Base-by-base conservation (phyloP, 1,140 invertebrate genomes). In the Oedothorax gibbosus region DNA sequence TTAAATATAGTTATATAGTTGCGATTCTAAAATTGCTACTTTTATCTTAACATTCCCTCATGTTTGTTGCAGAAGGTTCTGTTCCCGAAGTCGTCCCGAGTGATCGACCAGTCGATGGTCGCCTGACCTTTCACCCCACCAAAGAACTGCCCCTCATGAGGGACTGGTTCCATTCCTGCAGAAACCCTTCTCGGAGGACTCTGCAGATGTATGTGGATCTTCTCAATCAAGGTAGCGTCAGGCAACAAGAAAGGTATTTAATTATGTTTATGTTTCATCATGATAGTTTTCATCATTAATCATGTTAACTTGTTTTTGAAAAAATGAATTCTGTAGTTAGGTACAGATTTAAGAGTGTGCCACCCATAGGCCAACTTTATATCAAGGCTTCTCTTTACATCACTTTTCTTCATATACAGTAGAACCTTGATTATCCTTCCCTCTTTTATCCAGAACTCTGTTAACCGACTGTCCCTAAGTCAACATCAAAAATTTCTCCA, bases 91-190 rank as follows among this genome's bases (percentile, higher is more conserved):
- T 79, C 35, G 72, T 78, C 49, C 72, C 81, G 12, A 79, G 18
- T 51, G 80, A 71, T 8, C 54, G 51, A 53, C 79, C 76, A 65
- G 49, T 60, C 7, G 86, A 87, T 64, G 81, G 88, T 8, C 79
- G 89, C 64, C 64, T 90, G 71, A 90, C 89, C 1, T 90, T 90
- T 81, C 89, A 90, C 76, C 87, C 89, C 10, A 87, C 87, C 14
- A 87, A 89, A 79, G 90, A 90, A 82, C 84, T 90, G 7, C 89
- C 90, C 9, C 62, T 87, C 14, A 85, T 90, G 84, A 81, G 88
- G 50, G 85, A 88, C 56, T 90, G 90, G 90, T 90, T 87, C 64
- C 86, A 87, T 60, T 54, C 20, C 8, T 87, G 87, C 82, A 87
- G 87, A 18, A 88, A 86, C 50, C 90, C 89, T 10, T 88, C 88